Evolutionary conservation across 1,140 invertebrate species (phyloP), one percentile per base, ranked within the genome.

Genomic region (Bombus fervidus): DNA sequence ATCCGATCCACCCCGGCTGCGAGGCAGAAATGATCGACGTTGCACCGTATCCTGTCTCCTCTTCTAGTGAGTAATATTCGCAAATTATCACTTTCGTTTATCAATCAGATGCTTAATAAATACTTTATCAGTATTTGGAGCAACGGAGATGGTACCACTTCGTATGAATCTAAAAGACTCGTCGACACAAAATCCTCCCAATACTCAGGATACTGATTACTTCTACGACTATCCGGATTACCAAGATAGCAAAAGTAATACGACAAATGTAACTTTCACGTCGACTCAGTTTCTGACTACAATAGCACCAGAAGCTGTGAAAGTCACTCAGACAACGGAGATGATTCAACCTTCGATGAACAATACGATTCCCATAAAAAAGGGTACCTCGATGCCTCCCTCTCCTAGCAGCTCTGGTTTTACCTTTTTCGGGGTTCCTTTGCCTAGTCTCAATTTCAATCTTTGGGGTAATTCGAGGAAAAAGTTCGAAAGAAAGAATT

Each of bases 141-240:
- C 83, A 77, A 92, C 86, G 75, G 88, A 82, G 80, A 94, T 71
- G 73, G 74, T 91, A 31, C 87, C 89, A 12, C 82, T 91, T 0
- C 93, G 92, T 90, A 88, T 93, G 92, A 86, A 93, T 41, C 82
- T 93, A 34, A 87, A 95, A 59, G 68, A 94, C 83, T 93, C 85
- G 87, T 94, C 88, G 92, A 95, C 89, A 92, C 80, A 81, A 6
- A 92, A 95, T 37, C 94, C 96, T 69, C 96, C 97, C 10, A 95
- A 96, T 15, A 96, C 97, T 1, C 96, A 97, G 86, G 97, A 98
- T 91, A 96, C 96, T 3, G 97, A 98, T 88, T 98, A 98, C 90
- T 97, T 97, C 89, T 98, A 98, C 91, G 97, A 98, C 86, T 98
- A 97, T 93, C 95, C 97, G 4, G 97, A 98, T 92, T 97, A 97